Base-by-base conservation (phyloP, 2,113 vertebrate species). In the Grammomys surdaster region DNA sequence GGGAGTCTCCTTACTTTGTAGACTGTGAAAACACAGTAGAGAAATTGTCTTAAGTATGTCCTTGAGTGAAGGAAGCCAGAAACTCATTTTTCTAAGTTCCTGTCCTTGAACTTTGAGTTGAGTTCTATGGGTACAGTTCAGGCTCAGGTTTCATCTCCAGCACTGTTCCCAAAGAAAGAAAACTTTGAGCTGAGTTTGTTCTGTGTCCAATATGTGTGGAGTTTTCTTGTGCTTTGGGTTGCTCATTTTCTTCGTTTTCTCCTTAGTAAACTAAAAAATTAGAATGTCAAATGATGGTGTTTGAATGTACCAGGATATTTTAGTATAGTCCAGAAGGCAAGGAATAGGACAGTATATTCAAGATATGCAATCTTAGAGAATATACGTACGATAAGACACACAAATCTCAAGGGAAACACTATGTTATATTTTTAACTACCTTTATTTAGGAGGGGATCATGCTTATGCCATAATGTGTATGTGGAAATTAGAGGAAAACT, bases 211-310 rank as follows among this genome's bases (percentile, higher is more conserved):
- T 7, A 40, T 63, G n/a, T 43, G 56, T 84, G 13, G 80, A 28
- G 22, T 81, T 75, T 75, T 75, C 63, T 72, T 65, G 40, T 28
- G 40, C 65, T 67, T 89, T 75, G 90, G 28, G 2, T 24, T 85
- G 63, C 51, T 93, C 48, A 54, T 85, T 84, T 96, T 40, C 63
- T 28, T n/a, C 31, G 65, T n/a, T 63, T 84, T 82, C 46, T 97
- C 63, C 84, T 89, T 91, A 46, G 58, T 33, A 24, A 91, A 70
- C 72, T 75, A 80, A 69, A 80, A 96, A 65, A 14, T 40, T 86
- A 40, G 67, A 81, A 89, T 56, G 43, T 46, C 69, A 89, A 48
- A 65, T 87, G 67, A 72, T 58, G 33, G 54, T 58, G 17, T 31
- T 84, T 77, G 80, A 84, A 24, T 90, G 31, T n/a, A 33, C 43